These are phyloP conservation scores for Ctenicera cuprea DNA, from an alignment of 2,888 invertebrate genomes.

Conservation along the genomic window DNA sequence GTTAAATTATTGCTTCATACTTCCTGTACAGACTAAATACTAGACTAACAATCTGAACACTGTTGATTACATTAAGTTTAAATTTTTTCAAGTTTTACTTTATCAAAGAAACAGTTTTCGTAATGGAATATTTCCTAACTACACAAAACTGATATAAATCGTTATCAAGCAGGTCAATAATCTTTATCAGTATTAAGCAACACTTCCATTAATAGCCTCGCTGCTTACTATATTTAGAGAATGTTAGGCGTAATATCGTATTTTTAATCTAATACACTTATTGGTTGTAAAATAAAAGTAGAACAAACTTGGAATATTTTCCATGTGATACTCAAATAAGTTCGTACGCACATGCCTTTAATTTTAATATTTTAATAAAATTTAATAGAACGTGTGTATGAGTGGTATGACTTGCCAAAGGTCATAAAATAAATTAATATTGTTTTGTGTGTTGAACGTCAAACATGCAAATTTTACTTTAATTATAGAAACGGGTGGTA, in stretches of 20 bases:
- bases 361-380: constrained; percentile 13
- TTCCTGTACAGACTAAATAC: too few relatives aligned
- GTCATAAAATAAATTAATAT: not conserved
- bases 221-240: constrained; percentile 20
- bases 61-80: too few relatives aligned
- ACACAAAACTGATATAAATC: not conserved
- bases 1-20: too few relatives aligned
- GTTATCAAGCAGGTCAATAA: constrained; percentile 27
- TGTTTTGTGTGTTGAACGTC: not conserved
- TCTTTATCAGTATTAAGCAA: constrained; percentile 21
- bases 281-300: constrained; percentile 11
- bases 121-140: constrained; percentile 2
- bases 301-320: not conserved
- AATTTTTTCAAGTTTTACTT: too few relatives aligned
- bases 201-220: not conserved
- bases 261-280: constrained; percentile 14
- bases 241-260: not conserved
- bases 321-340: not conserved
- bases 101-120: not conserved
- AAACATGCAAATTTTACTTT: not conserved
- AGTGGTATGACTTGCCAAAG: constrained; percentile 22
- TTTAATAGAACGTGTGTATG: not conserved
- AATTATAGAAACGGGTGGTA: not conserved
- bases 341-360: not conserved
- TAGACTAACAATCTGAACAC: too few relatives aligned